phyloP scores from a whole-genome alignment of 2,113 vertebrate species.

The Oceanodroma tethys region DNA sequence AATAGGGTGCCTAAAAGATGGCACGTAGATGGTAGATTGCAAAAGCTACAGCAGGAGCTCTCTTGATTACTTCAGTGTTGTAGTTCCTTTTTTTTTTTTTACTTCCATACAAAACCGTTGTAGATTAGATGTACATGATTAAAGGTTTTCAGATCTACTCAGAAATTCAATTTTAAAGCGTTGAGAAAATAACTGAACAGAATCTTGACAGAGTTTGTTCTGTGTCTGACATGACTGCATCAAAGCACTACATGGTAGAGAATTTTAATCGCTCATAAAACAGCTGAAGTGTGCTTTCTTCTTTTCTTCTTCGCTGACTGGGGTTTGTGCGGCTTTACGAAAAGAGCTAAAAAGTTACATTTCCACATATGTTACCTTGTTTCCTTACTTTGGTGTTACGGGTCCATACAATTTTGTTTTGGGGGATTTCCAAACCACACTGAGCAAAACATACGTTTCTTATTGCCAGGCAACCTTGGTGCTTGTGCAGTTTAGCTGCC shows the following conservation, averaged over 20 bases:
- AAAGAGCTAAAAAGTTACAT: neutral
- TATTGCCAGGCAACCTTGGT: neutral
- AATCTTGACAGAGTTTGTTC: constrained; percentile 30
- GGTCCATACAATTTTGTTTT: neutral
- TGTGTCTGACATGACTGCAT: constrained; percentile 23
- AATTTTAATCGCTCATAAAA: constrained; percentile 19
- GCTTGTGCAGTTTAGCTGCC: neutral
- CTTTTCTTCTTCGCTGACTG: neutral
- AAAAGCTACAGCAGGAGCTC: neutral
- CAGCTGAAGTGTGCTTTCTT: neutral
- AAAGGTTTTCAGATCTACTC: constrained; percentile 12
- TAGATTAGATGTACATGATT: neutral
- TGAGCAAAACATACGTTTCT: neutral
- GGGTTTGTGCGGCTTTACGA: neutral
- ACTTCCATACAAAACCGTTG: neutral
- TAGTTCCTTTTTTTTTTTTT: neutral
- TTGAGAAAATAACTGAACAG: constrained; percentile 34
- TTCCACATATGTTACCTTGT: neutral
- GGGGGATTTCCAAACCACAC: neutral
- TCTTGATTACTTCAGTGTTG: neutral
- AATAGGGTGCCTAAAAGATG: neutral
- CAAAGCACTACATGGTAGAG: neutral
- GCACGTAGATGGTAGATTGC: neutral
- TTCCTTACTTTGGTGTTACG: neutral
- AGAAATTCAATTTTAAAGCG: constrained; percentile 57